phyloP scores from a whole-genome alignment of 2,113 vertebrate species.

The Neodon shergylaensis region DNA sequence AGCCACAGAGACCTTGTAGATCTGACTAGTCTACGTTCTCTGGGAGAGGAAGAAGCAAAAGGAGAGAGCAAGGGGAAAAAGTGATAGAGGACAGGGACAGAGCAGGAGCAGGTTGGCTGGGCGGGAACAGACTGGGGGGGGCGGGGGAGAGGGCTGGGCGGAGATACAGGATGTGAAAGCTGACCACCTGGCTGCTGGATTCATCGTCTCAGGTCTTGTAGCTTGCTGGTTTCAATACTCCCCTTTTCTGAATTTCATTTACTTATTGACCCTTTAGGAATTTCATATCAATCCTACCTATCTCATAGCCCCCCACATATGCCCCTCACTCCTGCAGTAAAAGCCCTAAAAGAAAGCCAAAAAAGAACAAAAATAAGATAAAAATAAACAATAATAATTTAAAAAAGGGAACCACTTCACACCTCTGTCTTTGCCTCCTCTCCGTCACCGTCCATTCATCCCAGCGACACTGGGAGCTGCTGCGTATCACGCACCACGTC shows the following conservation, averaged over 20 bases:
- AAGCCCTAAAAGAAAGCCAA: no score
- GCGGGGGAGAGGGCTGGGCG: not conserved
- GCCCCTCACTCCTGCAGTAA: no score
- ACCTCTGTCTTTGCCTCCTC: no score
- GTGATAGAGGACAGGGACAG: not conserved
- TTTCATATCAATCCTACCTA: no score
- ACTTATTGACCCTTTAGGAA: no score
- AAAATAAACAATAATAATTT: no score
- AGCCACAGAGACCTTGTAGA: not conserved
- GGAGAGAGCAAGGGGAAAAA: not conserved
- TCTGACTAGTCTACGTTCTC: not conserved
- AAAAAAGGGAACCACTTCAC: no score
- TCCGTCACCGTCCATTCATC: no score
- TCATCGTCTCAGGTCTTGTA: not conserved
- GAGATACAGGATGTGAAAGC: not conserved
- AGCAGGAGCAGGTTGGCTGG: not conserved
- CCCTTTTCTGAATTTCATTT: not conserved
- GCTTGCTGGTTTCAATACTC: not conserved
- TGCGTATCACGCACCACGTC: not conserved
- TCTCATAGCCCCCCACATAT: no score
- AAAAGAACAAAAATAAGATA: no score
- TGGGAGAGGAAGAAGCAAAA: not conserved
- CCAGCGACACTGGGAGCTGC: no score
- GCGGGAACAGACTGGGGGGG: not conserved
- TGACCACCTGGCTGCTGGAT: no score